phyloP scores from a whole-genome alignment of 2,888 invertebrate species.

The Xanthia togata region DNA sequence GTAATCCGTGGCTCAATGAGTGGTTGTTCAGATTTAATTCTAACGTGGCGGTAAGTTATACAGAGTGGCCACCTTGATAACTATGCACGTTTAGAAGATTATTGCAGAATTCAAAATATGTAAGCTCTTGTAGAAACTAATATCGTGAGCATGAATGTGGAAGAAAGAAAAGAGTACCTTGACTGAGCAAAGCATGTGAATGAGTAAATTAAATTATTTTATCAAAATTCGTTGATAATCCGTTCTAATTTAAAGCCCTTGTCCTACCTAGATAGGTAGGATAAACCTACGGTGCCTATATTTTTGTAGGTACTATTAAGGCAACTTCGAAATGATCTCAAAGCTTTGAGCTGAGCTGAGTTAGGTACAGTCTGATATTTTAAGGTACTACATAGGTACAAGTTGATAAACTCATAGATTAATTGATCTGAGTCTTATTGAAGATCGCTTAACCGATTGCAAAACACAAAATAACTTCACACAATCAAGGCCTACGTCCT shows the following conservation, averaged over 20 bases:
- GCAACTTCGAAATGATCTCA: no score
- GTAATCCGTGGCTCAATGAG: slow-evolving; percentile 49
- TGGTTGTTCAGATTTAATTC: slow-evolving; percentile 35
- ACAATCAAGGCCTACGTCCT: slow-evolving; percentile 23
- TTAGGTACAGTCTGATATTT: no score
- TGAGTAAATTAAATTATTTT: not conserved
- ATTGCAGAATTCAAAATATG: not conserved
- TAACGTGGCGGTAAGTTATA: slow-evolving; percentile 22
- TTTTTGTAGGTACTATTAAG: no score
- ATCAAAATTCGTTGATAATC: not conserved
- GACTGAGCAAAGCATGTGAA: not conserved
- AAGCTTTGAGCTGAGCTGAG: no score
- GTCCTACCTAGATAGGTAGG: no score
- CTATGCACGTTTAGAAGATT: slow-evolving; percentile 2
- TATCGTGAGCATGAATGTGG: not conserved
- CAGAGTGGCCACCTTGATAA: slow-evolving; percentile 9
- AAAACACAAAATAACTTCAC: slow-evolving; percentile 30
- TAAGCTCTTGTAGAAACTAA: not conserved
- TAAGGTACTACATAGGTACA: no score
- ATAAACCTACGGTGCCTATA: no score
- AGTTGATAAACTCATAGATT: not conserved
- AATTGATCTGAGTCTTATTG: slow-evolving; percentile 1
- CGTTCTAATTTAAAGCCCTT: no score
- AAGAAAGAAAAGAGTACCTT: not conserved
- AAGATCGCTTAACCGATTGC: slow-evolving; percentile 11